These are phyloP conservation scores for Microdon myrmicae DNA, from an alignment of 2,888 invertebrate species.

Conservation along the genomic window DNA sequence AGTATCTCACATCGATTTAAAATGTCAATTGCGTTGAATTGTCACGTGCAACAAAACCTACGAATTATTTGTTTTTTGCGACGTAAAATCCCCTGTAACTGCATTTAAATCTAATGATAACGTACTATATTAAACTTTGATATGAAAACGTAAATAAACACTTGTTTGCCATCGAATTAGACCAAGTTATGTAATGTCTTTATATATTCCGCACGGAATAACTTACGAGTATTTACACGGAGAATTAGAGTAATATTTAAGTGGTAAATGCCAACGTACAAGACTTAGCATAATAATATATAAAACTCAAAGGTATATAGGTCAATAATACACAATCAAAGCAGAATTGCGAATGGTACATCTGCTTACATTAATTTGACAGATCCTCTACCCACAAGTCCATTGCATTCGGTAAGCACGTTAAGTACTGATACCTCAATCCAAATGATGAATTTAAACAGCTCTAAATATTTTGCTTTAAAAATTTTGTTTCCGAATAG, in stretches of 20 bases:
- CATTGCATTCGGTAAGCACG: background rate
- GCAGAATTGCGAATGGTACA: background rate
- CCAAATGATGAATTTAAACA: constrained; percentile 6
- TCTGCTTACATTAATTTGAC: constrained; percentile 34
- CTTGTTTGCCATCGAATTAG: constrained; percentile 13
- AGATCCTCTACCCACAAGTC: background rate
- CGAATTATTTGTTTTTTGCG: no score
- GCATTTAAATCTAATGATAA: no score
- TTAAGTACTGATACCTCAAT: background rate
- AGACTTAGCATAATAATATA: constrained; percentile 37
- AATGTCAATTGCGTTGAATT: constrained; percentile 14
- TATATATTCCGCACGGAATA: background rate
- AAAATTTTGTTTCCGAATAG: no score
- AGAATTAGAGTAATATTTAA: constrained; percentile 10
- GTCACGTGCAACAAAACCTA: background rate
- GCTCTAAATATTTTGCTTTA: no score
- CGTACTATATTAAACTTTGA: background rate
- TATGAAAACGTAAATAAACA: background rate
- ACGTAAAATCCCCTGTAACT: no score
- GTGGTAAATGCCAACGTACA: constrained; percentile 22
- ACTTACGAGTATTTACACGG: constrained; percentile 44
- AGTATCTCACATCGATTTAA: constrained; percentile 54
- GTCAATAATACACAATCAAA: constrained; percentile 4
- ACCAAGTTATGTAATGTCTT: constrained; percentile 32
- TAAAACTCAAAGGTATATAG: background rate